These are phyloP conservation scores for Sympetrum striolatum DNA, from an alignment of 2,888 invertebrate species.

Conservation along the genomic window DNA sequence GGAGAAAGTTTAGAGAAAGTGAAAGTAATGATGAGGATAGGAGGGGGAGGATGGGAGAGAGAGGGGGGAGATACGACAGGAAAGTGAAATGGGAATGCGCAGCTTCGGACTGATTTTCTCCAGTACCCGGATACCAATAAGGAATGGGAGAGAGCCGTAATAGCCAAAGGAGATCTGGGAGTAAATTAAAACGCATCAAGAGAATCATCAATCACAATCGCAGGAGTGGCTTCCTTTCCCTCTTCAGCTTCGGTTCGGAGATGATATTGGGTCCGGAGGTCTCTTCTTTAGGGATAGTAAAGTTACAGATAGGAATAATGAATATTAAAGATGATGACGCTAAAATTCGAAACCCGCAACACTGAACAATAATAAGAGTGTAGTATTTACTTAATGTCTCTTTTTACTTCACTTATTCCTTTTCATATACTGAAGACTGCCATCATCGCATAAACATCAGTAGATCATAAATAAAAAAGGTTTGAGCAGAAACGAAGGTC, in stretches of 20 bases:
- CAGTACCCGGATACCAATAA: neutral
- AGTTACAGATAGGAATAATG: no score
- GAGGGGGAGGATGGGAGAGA: neutral
- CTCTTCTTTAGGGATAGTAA: no score
- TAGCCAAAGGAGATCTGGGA: neutral
- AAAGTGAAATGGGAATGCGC: neutral
- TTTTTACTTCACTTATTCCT: no score
- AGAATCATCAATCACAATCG: neutral
- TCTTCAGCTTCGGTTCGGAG: neutral
- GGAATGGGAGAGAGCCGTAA: neutral
- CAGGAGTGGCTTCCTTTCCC: neutral
- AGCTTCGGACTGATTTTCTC: neutral
- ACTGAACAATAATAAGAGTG: no score
- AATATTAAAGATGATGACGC: no score
- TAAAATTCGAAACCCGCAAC: no score
- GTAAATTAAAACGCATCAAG: neutral
- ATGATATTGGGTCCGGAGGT: no score
- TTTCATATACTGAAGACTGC: no score
- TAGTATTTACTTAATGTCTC: no score
- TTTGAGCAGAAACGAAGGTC: no score
- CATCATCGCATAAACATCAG: no score
- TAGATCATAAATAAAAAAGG: no score
- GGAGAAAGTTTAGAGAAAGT: neutral
- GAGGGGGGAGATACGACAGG: neutral
- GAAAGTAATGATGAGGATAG: neutral